Conservation (phyloP, 2,797 vertebrate genomes). For the Molossus molossus region DNA sequence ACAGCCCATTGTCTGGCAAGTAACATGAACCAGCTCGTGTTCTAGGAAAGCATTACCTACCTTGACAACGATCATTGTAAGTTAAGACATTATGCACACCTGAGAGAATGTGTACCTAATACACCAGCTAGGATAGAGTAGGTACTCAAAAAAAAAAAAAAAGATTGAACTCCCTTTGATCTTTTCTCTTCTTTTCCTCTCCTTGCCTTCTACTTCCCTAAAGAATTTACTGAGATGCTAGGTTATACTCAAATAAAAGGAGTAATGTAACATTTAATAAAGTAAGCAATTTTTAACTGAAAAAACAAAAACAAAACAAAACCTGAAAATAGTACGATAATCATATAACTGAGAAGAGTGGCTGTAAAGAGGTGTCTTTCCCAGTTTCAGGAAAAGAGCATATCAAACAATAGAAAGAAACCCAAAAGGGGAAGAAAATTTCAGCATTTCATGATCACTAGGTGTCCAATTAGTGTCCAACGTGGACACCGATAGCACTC, state of each 20-base stretch:
- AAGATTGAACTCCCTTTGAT: neutral
- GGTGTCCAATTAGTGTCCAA: neutral
- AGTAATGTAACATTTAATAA: neutral
- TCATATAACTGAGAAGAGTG: neutral
- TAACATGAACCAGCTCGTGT: neutral
- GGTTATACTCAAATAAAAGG: constrained; percentile 18
- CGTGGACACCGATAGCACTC: neutral
- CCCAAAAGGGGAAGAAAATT: neutral
- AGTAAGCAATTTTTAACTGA: constrained; percentile 12
- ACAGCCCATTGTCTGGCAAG: neutral
- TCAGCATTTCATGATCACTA: neutral
- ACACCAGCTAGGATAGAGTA: neutral
- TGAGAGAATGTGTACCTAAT: neutral
- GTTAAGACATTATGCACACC: neutral
- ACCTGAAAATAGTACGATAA: neutral
- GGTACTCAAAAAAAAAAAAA: neutral
- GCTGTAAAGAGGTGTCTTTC: neutral
- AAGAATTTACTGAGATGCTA: neutral
- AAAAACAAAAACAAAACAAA: neutral
- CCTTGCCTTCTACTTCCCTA: neutral
- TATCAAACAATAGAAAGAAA: neutral
- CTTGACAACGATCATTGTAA: neutral
- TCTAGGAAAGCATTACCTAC: neutral
- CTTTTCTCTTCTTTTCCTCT: neutral
- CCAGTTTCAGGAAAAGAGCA: constrained; percentile 5